These are phyloP conservation scores for Diabrotica virgifera DNA, from an alignment of 1,140 invertebrate genomes.

Conservation along the genomic window DNA sequence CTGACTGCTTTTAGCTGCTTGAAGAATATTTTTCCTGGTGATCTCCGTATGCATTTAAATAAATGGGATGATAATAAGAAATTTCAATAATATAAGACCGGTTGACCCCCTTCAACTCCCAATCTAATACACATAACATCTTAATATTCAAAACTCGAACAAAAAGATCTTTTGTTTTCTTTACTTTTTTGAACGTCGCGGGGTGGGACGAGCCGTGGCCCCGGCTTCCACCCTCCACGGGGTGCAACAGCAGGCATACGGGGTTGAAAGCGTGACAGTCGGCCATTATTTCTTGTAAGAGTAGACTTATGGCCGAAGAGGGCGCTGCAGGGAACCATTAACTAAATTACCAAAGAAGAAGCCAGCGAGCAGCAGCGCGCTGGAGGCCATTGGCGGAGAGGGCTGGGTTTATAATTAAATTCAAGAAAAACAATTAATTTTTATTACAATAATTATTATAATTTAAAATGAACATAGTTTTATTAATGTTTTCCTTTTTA, in stretches of 20 bases:
- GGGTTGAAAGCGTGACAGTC: conserved; percentile 46
- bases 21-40: too few species aligned
- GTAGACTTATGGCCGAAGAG: conserved; percentile 45
- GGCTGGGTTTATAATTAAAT: conserved; percentile 35
- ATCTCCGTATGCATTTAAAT: too few species aligned
- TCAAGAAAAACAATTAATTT: too few species aligned
- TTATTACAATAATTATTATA: too few species aligned
- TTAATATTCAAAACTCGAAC: background rate
- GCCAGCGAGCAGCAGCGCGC: conserved; percentile 23
- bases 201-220: conserved; percentile 2
- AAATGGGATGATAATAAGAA: too few species aligned
- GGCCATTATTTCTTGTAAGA: conserved; percentile 49
- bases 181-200: background rate
- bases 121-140: background rate
- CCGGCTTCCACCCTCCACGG: background rate
- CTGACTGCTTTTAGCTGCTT: too few species aligned
- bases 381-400: conserved; percentile 42
- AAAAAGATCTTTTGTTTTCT: background rate
- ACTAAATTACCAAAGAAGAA: conserved; percentile 47
- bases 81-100: too few species aligned
- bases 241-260: conserved; percentile 27
- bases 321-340: conserved; percentile 47
- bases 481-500: too few species aligned
- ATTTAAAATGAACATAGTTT: too few species aligned
- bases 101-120: background rate